These are phyloP conservation scores for Gastrophysa polygoni DNA, from an alignment of 2,888 invertebrate genomes.

Conservation along the genomic window DNA sequence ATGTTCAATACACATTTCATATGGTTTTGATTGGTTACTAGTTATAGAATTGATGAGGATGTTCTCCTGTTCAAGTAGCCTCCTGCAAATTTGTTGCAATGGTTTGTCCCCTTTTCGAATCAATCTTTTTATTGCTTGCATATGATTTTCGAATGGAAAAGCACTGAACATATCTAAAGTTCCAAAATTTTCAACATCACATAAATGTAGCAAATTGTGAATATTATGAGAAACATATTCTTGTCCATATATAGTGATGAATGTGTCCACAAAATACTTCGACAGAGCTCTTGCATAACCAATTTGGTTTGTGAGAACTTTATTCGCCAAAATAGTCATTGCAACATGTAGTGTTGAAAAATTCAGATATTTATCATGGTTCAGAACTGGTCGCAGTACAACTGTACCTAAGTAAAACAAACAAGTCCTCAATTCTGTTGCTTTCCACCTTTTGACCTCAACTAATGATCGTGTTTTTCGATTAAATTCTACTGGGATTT, in stretches of 20 bases:
- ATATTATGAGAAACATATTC: neutral
- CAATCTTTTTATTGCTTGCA: constrained; percentile 7
- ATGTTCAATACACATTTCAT: constrained; percentile 7
- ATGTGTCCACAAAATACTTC: constrained; percentile 3
- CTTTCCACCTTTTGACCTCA: constrained; percentile 30
- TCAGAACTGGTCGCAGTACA: constrained; percentile 7
- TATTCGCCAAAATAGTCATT: constrained; percentile 3
- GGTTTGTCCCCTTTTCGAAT: constrained; percentile 12
- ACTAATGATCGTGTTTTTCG: constrained; percentile 23
- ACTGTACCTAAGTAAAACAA: constrained; percentile 27
- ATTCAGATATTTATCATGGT: constrained; percentile 3
- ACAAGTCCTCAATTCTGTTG: constrained; percentile 29
- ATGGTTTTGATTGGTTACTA: neutral
- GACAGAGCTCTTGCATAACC: neutral
- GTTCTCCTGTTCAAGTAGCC: neutral
- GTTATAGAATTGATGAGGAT: neutral
- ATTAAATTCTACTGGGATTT: constrained; percentile 16
- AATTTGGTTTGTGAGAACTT: neutral
- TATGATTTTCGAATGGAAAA: constrained; percentile 3
- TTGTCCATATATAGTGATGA: neutral
- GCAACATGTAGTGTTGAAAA: constrained; percentile 1
- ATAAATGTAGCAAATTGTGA: constrained; percentile 5
- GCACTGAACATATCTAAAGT: neutral
- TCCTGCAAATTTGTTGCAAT: constrained; percentile 1
- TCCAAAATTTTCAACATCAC: neutral